phyloP scores from a whole-genome alignment of 2,888 invertebrate genomes.

The Amphipoea oculea region DNA sequence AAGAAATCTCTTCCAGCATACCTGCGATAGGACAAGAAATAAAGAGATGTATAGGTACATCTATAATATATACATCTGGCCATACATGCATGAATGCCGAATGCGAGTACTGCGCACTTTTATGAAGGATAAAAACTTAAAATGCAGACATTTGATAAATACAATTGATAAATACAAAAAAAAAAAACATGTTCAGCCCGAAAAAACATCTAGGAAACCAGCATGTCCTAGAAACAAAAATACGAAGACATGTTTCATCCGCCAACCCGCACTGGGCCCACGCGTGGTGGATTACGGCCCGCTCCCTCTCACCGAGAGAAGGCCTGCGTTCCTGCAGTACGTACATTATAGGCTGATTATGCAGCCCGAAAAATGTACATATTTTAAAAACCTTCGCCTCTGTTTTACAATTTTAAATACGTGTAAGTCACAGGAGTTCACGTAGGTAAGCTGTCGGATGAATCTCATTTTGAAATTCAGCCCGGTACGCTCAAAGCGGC shows the following conservation, averaged over 20 bases:
- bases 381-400: slow-evolving; percentile 16
- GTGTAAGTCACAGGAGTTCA: slow-evolving; percentile 46
- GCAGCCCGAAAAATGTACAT: slow-evolving; percentile 22
- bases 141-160: not conserved
- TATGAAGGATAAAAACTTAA: not conserved
- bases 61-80: not conserved
- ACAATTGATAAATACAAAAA: slow-evolving; percentile 15
- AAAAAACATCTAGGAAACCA: not conserved
- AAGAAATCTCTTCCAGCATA: too few relatives aligned
- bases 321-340: not conserved
- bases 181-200: not conserved
- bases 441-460: slow-evolving; percentile 48
- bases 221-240: not conserved
- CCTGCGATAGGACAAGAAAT: too few relatives aligned
- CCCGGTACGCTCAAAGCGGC: slow-evolving; percentile 64
- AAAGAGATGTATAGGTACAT: too few relatives aligned
- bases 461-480: slow-evolving; percentile 73
- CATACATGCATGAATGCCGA: not conserved
- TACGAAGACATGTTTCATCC: not conserved
- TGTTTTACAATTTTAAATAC: slow-evolving; percentile 57
- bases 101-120: too few relatives aligned
- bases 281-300: too few relatives aligned
- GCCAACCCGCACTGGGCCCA: not conserved
- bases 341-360: not conserved
- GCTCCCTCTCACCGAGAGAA: not conserved